These are phyloP conservation scores for Pluvialis apricaria DNA, from an alignment of 2,113 vertebrate species.

Conservation along the genomic window DNA sequence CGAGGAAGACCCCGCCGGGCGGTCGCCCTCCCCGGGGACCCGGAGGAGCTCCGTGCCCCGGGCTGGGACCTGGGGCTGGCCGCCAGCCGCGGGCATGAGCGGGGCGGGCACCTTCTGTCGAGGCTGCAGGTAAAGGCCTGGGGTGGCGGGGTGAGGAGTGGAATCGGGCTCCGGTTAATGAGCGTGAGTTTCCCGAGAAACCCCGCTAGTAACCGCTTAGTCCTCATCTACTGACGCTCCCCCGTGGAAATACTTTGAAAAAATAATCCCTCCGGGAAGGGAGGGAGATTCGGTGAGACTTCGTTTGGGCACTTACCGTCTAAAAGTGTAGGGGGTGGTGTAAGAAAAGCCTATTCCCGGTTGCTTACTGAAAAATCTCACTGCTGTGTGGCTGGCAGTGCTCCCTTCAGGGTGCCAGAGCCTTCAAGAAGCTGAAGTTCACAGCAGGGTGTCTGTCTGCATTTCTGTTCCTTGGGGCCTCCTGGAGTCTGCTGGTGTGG, in stretches of 20 bases:
- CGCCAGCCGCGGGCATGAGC: not conserved
- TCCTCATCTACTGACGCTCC: no score
- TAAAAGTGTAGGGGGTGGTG: not conserved
- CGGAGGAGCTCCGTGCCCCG: not conserved
- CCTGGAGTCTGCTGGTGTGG: not conserved
- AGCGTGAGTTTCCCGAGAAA: not conserved
- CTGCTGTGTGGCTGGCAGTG: fast-evolving
- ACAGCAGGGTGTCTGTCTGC: not conserved
- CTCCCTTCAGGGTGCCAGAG: not conserved
- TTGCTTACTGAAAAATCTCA: fast-evolving
- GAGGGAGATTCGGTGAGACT: no score
- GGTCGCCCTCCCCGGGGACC: no score
- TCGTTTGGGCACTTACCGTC: fast-evolving
- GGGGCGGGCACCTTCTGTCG: fast-evolving
- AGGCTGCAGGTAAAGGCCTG: not conserved
- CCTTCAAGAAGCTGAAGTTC: not conserved
- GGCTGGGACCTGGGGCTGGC: fast-evolving
- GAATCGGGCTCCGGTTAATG: fast-evolving
- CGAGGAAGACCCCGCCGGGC: not conserved
- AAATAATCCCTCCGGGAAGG: not conserved
- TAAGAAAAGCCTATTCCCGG: fast-evolving
- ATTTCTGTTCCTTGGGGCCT: not conserved
- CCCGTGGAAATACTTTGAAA: not conserved
- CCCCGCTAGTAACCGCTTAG: fast-evolving
- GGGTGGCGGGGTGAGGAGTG: fast-evolving